Base-by-base conservation (phyloP, 2,113 vertebrate species). In the Rhea americana region DNA sequence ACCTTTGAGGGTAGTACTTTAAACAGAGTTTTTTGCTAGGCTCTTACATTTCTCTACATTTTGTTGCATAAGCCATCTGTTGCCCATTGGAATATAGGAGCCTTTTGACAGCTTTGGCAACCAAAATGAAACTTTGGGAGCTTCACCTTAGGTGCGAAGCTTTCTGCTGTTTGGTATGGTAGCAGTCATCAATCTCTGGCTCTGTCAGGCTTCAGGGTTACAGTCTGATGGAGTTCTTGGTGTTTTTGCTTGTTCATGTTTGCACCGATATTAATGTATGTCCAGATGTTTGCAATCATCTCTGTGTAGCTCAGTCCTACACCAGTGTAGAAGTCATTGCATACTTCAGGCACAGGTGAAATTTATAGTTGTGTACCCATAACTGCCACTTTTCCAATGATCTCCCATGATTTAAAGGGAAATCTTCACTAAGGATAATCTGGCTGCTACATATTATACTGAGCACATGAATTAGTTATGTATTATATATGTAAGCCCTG, bases 51-150 rank as follows among this genome's bases (percentile, higher is more conserved):
- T 95, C 63, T 91, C 66, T 86, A 7, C 11, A 1, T 90, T 76
- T 61, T 68, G 67, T 80, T 92, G 82, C 50, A 32, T 30, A 21
- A 91, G 24, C 91, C 95, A 74, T 94, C 77, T 93, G 85, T 77
- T 96, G 87, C 85, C 82, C 62, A 45, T 95, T 51, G 65, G 75
- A 82, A 39, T 47, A 50, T 37, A 21, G 83, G 66, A 80, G 13
- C n/a, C 70, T 84, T 91, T 83, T 18, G 56, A 41, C 41, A 81
- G 30, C 30, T 70, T 73, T 53, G 84, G 53, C 61, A 63, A 22
- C 7, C 58, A 22, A 67, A 88, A 35, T 13, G 43, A 72, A 63
- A 26, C 41, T 87, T 75, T 76, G 39, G 73, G 75, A 89, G 35
- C 82, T 58, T 84, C 65, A 19, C 55, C n/a, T 85, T 47, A 35